These are phyloP conservation scores for Strigamia maritima DNA, from an alignment of 2,888 invertebrate genomes.

Conservation along the genomic window DNA sequence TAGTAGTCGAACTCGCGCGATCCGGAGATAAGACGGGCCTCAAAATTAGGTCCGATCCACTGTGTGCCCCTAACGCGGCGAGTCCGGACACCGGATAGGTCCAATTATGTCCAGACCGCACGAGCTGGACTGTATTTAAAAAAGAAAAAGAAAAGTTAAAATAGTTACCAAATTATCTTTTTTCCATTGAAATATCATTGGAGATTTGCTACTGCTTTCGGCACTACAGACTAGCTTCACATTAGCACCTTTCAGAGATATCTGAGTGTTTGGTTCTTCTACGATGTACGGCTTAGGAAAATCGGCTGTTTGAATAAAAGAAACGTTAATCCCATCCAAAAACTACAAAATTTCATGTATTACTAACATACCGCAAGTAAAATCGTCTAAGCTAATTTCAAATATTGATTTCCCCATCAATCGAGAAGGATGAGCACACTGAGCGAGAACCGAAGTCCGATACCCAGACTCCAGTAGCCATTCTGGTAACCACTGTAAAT, in stretches of 20 bases:
- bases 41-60: too few species aligned
- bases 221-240: conserved; percentile 78
- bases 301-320: conserved; percentile 58
- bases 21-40: too few species aligned
- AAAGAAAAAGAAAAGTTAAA: too few species aligned
- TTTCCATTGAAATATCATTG: conserved; percentile 80
- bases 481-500: conserved; percentile 78
- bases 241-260: conserved; percentile 83
- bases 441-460: conserved; percentile 62
- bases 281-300: conserved; percentile 81
- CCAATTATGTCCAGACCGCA: too few species aligned
- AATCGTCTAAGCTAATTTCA: conserved; percentile 58
- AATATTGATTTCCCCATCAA: conserved; percentile 67
- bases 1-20: too few species aligned
- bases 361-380: conserved; percentile 54
- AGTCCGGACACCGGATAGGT: too few species aligned
- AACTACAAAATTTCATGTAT: neutral
- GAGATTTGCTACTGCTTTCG: conserved; percentile 57
- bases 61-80: too few species aligned
- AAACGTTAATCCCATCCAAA: neutral
- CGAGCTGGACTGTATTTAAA: too few species aligned
- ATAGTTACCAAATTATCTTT: conserved; percentile 66
- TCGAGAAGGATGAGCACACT: conserved; percentile 78
- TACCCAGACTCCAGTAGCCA: conserved; percentile 65
- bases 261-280: conserved; percentile 74